phyloP scores from a whole-genome alignment of 2,113 vertebrate genomes.

The Dendropsophus ebraccatus region DNA sequence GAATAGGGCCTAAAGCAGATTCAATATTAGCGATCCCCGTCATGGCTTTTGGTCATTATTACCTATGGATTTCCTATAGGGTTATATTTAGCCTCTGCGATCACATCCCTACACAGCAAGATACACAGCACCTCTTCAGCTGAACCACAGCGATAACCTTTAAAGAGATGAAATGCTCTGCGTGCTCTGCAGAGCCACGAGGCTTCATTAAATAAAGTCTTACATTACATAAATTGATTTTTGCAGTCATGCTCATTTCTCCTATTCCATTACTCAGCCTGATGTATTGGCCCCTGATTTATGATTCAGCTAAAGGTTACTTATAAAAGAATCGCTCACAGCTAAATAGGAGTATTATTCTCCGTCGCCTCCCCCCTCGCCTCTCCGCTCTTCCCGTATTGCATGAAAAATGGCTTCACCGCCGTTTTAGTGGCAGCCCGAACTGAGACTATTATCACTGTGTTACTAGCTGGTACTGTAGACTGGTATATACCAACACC shows the following conservation, averaged over 20 bases:
- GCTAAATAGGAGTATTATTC: constrained; percentile 23
- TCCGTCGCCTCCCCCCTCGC: neutral
- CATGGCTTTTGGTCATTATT: neutral
- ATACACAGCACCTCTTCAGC: neutral
- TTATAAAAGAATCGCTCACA: neutral
- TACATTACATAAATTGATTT: constrained; percentile 41
- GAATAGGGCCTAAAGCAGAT: neutral
- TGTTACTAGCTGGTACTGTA: neutral
- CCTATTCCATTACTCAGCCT: constrained; percentile 11
- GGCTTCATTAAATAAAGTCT: constrained; percentile 33
- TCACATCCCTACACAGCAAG: neutral
- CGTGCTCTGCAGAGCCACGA: neutral
- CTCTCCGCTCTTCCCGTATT: neutral
- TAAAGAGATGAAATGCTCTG: neutral
- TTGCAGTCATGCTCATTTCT: neutral
- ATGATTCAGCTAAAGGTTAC: constrained; percentile 34
- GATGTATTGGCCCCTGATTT: constrained; percentile 29
- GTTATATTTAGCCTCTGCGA: neutral
- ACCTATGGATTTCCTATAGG: neutral
- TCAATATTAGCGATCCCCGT: neutral
- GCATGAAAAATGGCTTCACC: neutral
- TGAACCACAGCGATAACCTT: constrained; percentile 11
- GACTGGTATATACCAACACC: neutral
- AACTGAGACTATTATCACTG: neutral
- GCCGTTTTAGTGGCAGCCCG: neutral